Evolutionary conservation across 2,797 vertebrate species (phyloP), one percentile per base, ranked within the genome.

Genomic region (Diceros bicornis): DNA sequence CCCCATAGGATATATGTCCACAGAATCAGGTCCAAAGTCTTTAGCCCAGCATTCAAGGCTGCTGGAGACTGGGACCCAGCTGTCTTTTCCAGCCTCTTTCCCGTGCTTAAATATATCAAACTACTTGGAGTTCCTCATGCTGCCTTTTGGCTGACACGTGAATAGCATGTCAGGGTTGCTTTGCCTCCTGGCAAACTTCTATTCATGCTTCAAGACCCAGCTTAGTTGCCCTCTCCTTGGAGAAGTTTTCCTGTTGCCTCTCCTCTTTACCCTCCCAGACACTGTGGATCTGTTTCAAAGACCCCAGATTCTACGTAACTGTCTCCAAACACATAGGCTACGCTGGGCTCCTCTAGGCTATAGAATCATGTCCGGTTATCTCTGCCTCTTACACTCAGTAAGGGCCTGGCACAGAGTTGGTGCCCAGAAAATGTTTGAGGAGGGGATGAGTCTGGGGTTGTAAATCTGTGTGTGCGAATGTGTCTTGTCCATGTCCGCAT

Each of bases 121-220:
- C 7, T 37, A 52, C 50, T 90, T 41, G 69, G 50, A 47, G n/a
- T 84, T 95, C 34, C 11, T 89, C 20, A 1, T 27, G 69, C 55
- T 62, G 47, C 62, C 72, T 89, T 97, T 74, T 77, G 27, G 44
- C 64, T 83, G 66, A 74, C 55, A 23, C 29, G 32, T 55, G 34
- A 89, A 69, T 14, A 75, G 23, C 23, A 12, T 9, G 13, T 87
- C 23, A 16, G 68, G 27, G 20, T 86, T 75, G 37, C n/a, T 91
- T 3, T 88, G 61, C 72, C 77, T 92, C 29, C 82, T 89, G 34
- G 64, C 6, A 71, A 37, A 88, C n/a, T 75, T 92, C 66, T 96
- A 5, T 52, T 82, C 8, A 29, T 23, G 25, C 59, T 95, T 89
- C 50, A 83, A 91, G 72, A 72, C 57, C 29, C 81, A 89, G 57